These are phyloP conservation scores for Melipona bicolor DNA, from an alignment of 2,888 invertebrate species.

Conservation along the genomic window DNA sequence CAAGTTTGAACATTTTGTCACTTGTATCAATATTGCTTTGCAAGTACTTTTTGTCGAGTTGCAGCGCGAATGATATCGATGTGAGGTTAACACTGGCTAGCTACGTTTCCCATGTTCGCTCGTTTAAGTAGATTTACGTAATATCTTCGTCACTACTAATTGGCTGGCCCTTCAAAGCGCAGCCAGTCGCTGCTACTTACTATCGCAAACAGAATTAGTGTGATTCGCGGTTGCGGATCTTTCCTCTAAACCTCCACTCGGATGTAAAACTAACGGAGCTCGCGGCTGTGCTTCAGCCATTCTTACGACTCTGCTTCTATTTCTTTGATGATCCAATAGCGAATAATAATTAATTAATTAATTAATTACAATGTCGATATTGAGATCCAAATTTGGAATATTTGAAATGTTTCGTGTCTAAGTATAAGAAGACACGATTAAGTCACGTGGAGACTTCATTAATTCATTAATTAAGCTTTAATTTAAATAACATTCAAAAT, in stretches of 20 bases:
- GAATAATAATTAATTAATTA: background rate
- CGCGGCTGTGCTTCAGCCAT: background rate
- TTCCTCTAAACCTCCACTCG: constrained; percentile 8
- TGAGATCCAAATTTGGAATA: too few species aligned
- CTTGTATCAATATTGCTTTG: too few species aligned
- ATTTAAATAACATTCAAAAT: too few species aligned
- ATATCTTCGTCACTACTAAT: constrained; percentile 42
- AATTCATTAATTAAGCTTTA: too few species aligned
- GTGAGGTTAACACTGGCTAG: too few species aligned
- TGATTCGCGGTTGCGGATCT: constrained; percentile 32
- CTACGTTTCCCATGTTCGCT: background rate
- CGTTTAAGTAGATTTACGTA: constrained; percentile 37
- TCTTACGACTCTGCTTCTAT: background rate
- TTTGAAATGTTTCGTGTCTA: too few species aligned
- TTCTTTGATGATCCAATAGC: background rate
- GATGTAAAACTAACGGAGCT: constrained; percentile 8
- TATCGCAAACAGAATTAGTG: constrained; percentile 44
- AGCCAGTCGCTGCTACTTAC: constrained; percentile 32
- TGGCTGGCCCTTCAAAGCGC: constrained; percentile 45
- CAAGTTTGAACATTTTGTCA: background rate
- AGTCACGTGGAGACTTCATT: too few species aligned
- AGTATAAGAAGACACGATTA: too few species aligned
- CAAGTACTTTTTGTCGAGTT: too few species aligned
- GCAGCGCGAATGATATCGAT: too few species aligned
- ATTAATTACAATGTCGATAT: too few species aligned